Evolutionary conservation across 2,888 invertebrate genomes (phyloP), one percentile per base, ranked within the genome.

Genomic region (Limnephilus marmoratus): DNA sequence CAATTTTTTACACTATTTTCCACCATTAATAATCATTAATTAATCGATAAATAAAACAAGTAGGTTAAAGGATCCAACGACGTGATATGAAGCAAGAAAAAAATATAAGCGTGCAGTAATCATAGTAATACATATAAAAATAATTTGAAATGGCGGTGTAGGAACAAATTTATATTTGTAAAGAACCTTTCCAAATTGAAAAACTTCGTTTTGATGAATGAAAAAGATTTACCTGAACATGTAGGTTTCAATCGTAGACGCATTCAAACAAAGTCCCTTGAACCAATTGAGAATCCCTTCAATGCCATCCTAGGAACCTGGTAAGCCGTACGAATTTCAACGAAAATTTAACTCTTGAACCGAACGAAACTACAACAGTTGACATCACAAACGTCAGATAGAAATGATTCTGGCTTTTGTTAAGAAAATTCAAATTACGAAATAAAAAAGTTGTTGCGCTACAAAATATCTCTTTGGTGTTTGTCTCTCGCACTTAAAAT

Each of bases 351-450:
- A 89, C 81, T 80, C 45, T 53, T 81, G 81, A 90, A 80, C 91
- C 91, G 31, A 91, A 91, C 90, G 15, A 68, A 82, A 18, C 41
- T 34, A 53, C 37, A 85, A 85, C 89, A 89, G 89, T 37, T 91
- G 91, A 91, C 91, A 91, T 91, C 88, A 85, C 89, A 89, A 91
- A 88, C 53, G 91, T 89, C 91, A 91, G 80, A 85, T 88, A 83
- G 37, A 89, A 90, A 45, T 45, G 53, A 24, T 68, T 31, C 15
- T 49, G 45, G 34, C 81, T 82, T 90, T 90, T 90, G 90, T 90
- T 90, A 29, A 82, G 9, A 68, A 68, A 41, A 29, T 90, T 82
- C 31, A 82, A 90, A 87, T 34, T 11, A 89, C 37, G 34, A 81
- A 89, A 37, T n/a, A 68, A 24, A 68, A 68, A 68, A n/a, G 9